Conservation (phyloP, 2,113 vertebrate species). For the Petrocephalus zakoni region DNA sequence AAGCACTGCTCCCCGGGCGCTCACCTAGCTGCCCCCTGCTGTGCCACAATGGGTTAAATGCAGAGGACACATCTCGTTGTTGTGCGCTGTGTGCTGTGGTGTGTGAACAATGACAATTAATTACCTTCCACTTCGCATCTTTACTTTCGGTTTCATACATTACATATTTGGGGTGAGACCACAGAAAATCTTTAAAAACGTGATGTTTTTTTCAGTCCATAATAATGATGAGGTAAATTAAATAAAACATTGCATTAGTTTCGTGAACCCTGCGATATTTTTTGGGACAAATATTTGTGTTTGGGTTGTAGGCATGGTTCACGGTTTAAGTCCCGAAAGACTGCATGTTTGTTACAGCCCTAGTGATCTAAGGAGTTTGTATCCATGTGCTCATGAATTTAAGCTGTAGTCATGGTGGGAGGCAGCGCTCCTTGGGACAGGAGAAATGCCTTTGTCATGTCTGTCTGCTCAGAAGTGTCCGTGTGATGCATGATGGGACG, state of each 20-base stretch:
- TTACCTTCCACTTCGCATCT: background rate
- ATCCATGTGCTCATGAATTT: background rate
- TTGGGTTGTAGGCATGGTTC: too few species aligned
- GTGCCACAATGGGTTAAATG: too few species aligned
- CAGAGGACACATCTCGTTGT: too few species aligned
- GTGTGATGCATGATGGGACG: background rate
- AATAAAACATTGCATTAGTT: background rate
- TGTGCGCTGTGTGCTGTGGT: too few species aligned
- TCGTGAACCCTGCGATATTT: background rate
- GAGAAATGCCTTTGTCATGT: background rate
- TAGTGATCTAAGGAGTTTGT: background rate
- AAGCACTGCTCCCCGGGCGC: too few species aligned
- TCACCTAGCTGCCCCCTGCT: too few species aligned
- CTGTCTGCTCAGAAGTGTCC: background rate
- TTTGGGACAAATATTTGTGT: background rate
- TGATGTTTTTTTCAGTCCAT: background rate
- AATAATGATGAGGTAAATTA: background rate
- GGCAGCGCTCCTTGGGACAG: background rate
- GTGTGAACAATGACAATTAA: too few species aligned
- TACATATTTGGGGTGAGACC: background rate
- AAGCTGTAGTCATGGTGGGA: background rate
- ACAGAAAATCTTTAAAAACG: background rate
- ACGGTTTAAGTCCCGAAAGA: too few species aligned
- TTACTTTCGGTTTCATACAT: background rate
- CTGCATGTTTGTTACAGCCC: background rate